phyloP scores from a whole-genome alignment of 1,140 invertebrate genomes.

The Schlechtendalia chinensis region DNA sequence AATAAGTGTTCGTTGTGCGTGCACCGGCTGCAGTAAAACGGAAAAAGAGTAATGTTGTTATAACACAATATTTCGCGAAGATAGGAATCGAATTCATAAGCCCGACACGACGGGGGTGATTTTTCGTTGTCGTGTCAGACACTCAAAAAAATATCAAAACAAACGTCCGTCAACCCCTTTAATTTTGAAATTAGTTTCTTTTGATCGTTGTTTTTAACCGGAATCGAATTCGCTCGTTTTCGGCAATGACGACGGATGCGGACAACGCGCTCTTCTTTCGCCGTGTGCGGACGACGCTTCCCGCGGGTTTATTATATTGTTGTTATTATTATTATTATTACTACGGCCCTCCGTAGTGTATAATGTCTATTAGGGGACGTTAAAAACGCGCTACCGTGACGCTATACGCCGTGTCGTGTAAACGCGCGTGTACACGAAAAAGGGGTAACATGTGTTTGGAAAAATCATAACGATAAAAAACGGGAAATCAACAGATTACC shows the following conservation, averaged over 20 bases:
- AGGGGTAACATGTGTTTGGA: slow-evolving; percentile 49
- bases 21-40: not conserved
- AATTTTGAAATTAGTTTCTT: slow-evolving; percentile 33
- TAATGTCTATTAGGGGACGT: slow-evolving; percentile 37
- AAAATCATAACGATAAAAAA: slow-evolving; percentile 50
- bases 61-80: not conserved
- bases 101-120: not conserved
- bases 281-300: not conserved
- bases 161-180: slow-evolving; percentile 34
- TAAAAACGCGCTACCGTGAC: slow-evolving; percentile 7
- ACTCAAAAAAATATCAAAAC: slow-evolving; percentile 42
- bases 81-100: not conserved
- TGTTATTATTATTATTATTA: slow-evolving; percentile 5
- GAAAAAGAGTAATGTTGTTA: not conserved
- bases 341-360: not conserved
- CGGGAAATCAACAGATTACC: slow-evolving; percentile 49
- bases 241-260: slow-evolving; percentile 4
- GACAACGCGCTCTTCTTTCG: not conserved
- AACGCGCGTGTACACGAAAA: not conserved
- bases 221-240: slow-evolving; percentile 39
- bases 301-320: not conserved
- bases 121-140: not conserved
- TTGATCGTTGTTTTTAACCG: slow-evolving; percentile 44
- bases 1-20: not conserved
- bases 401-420: not conserved